Evolutionary conservation across 37 sponge, comb jelly and placozoan genomes (phyloP), one percentile per base, ranked within the genome.

Genomic region (Crambe crambe): DNA sequence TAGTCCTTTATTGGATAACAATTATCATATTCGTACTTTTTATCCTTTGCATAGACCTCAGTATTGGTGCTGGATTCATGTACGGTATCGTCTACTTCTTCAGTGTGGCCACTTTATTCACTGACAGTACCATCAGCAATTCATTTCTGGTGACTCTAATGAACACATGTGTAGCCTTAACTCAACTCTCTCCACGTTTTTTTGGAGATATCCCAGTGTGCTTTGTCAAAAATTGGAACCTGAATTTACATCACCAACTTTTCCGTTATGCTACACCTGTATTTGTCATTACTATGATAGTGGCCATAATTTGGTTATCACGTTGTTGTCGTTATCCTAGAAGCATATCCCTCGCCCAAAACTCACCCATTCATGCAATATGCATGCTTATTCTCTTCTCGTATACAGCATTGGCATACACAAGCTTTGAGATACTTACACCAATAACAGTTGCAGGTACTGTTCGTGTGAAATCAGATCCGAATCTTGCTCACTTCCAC

Each of bases 61-160:
- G 63, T 10, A 12, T 85, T 10, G 85, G 85, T 21, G 77, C 85
- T 8, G 85, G 85, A 5, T 51, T 51, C 43, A 35, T 85, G 26
- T 77, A 85, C 57, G 62, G 85, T n/a, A 32, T 85, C n/a, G 38
- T 85, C 2, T 85, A 70, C 54, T 85, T 70, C 78, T 85, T 71
- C 73, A 77, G 85, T 85, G 85, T 85, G 15, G 31, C 77, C n/a
- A 42, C 27, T 22, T 44, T 68, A 29, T 58, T 77, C 44, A 32
- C 44, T n/a, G n/a, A 58, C 60, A 59, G 2, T 36, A 4, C 23
- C 1, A n/a, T 39, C 5, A 39, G 21, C 8, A 3, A 39, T 26
- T 1, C 22, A 32, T 26, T 21, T 25, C 44, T 64, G n/a, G 10
- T 31, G n/a, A 64, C 78, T 25, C n/a, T 41, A n/a, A 41, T 78